Evolutionary conservation across 2,113 vertebrate species (phyloP), one percentile per base, ranked within the genome.

Genomic region (Gadus macrocephalus): DNA sequence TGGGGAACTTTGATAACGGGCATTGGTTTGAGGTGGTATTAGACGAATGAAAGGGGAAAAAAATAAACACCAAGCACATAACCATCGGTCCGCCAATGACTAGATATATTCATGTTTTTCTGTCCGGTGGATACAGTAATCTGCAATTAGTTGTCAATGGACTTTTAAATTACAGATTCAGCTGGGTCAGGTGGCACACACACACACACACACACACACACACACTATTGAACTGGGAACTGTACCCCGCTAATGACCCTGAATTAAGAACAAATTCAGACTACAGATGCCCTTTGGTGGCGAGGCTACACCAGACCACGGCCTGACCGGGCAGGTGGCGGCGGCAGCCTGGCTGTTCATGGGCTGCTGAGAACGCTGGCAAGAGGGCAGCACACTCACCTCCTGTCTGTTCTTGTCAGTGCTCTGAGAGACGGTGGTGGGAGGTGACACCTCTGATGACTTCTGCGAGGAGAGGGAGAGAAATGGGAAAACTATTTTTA

Each of bases 391-490:
- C 74, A 87, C 93, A 71, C 1, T 49, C 62, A 98, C 96, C 96
- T 98, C 96, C 74, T 92, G 86, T 90, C 93, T 94, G 92, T 80
- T 95, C 92, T 93, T 95, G 86, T 97, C 95, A 85, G 93, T 88
- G 88, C 92, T 89, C 93, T 94, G 95, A 70, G 93, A 90, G 90
- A 94, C 91, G 74, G 92, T 91, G 88, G 93, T 91, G 88, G 94
- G 87, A 83, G 93, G 92, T 88, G 92, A 86, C 81, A 87, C 92
- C 86, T 98, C 94, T 90, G 91, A 93, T 55, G 94, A 92, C 85
- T 94, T 95, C 92, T 95, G 90, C 86, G 81, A 78, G 86, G 14
- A 61, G 15, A 17, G 20, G 76, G 25, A 65, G 60, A 71, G 35
- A 53, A 27, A 49, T 49, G 42, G 8, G 2, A 71, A 60, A 64